Evolutionary conservation across 64 coral and sea anemone genomes (phyloP).

Genomic region (Acropora tenuis): DNA sequence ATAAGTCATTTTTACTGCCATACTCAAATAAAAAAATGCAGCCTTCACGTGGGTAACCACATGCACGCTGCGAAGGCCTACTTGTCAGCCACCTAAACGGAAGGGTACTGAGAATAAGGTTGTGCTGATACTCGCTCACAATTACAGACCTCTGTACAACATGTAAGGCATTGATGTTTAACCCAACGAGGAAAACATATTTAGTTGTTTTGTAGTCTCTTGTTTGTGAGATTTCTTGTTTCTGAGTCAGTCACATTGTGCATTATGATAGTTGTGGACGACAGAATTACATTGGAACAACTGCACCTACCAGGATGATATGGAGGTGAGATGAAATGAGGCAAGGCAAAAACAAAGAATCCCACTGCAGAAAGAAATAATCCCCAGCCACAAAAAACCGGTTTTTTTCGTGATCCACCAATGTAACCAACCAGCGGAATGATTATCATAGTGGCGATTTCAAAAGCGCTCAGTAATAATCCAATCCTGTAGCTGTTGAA

Average conservation of each 20-base stretch:
- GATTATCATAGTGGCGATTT: constrained; percentile 40
- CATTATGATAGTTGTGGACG: too few relatives aligned
- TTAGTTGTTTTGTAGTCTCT: too few relatives aligned
- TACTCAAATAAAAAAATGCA: too few relatives aligned
- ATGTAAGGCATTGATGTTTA: background rate
- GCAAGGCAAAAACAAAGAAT: constrained; percentile 52
- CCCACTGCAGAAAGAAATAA: constrained; percentile 49
- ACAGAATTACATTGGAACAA: too few relatives aligned
- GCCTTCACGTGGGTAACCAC: too few relatives aligned
- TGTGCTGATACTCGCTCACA: too few relatives aligned
- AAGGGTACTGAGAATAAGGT: too few relatives aligned
- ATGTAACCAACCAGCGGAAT: constrained; percentile 59
- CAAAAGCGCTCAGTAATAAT: constrained; percentile 37
- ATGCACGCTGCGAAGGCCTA: too few relatives aligned
- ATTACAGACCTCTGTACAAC: too few relatives aligned
- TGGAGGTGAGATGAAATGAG: constrained; percentile 34
- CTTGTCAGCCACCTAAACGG: too few relatives aligned
- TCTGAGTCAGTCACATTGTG: too few relatives aligned
- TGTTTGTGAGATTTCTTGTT: background rate
- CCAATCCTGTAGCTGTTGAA: constrained; percentile 46
- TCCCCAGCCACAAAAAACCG: constrained; percentile 56
- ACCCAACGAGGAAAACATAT: background rate
- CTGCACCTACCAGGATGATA: constrained; percentile 54
- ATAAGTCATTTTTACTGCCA: too few relatives aligned
- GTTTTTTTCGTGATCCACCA: constrained; percentile 52